A percentile compares a stretch with the other conserved stretches of the same genome.
These are phyloP conservation scores for Ctena decussata DNA, from an alignment of 2,888 invertebrate genomes.

Conservation along the genomic window DNA sequence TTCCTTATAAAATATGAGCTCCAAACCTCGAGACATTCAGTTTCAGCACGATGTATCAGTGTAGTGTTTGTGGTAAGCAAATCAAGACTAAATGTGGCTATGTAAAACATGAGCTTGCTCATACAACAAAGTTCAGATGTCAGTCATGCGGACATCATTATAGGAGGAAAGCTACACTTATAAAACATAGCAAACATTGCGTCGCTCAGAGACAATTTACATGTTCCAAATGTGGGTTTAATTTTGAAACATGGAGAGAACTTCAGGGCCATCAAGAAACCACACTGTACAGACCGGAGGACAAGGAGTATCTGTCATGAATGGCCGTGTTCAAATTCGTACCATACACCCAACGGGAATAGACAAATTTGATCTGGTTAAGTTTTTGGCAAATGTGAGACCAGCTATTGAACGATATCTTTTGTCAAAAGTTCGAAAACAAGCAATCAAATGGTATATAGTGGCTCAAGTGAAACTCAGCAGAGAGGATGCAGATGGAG, in stretches of 20 bases:
- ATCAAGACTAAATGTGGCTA: background rate
- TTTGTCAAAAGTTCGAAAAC: background rate
- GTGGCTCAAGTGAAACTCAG: constrained; percentile 50
- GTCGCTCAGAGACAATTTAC: background rate
- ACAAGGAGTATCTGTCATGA: background rate
- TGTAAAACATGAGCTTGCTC: background rate
- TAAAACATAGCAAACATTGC: no score
- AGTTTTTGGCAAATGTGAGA: background rate
- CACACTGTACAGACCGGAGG: constrained; percentile 8
- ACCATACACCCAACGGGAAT: background rate
- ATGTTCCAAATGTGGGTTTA: background rate
- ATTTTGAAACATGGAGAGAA: background rate
- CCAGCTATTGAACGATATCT: background rate
- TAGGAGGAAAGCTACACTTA: no score
- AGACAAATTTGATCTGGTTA: constrained; percentile 2
- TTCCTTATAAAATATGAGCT: background rate
- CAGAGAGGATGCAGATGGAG: constrained; percentile 37
- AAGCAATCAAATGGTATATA: constrained; percentile 46
- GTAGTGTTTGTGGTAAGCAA: constrained; percentile 2
- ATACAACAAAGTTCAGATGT: background rate
- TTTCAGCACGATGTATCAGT: constrained; percentile 1
- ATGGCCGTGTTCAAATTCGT: background rate
- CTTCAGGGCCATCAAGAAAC: no score
- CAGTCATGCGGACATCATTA: constrained; percentile 3
- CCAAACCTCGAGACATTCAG: background rate